Evolutionary conservation across 2,888 invertebrate genomes (phyloP), one percentile per base, ranked within the genome.

Genomic region (Ormyrus nitidulus): DNA sequence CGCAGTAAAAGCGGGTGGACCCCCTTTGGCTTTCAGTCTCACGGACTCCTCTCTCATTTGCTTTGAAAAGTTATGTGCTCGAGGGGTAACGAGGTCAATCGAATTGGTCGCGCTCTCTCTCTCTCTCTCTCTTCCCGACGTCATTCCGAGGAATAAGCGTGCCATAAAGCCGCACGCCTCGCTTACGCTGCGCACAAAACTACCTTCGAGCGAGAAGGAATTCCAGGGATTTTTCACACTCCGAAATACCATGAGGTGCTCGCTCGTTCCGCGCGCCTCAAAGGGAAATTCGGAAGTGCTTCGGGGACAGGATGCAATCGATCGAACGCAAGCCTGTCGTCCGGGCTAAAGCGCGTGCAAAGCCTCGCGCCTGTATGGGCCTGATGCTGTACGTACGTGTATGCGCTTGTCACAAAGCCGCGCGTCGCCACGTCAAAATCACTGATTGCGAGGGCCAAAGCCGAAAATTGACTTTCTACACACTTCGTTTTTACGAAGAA

Each of bases 241-340:
- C 5, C 65, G 11, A 58, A 51, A 64, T 58, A 64, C 46, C 49
- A 64, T 59, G 7, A 19, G 64, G 48, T 48, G 13, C 44, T 34
- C 34, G 49, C 51, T 71, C 34, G 44, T 34, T 34, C 34, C 34
- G 46, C 44, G 65, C 56, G 46, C 8, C 65, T 72, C 66, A 78
- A 78, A 66, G 66, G 53, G 54, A 72, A 78, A 61, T 78, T 66
- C 51, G 51, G 66, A 48, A 59, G 64, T 78, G 59, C 66, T 68
- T 53, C 66, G 58, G 49, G 61, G 66, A 53, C 72, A 59, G 56
- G 72, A 66, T 59, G 66, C 56, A 64, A 58, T 72, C 59, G 78
- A 72, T 66, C 53, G 72, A 69, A 69, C 46, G 61, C 13, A 6
- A 34, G 5, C n/a, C 11, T n/a, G 59, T 46, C n/a, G 53, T 53